These are phyloP conservation scores for Aleiodes leptofemur DNA, from an alignment of 2,888 invertebrate species.

Conservation along the genomic window DNA sequence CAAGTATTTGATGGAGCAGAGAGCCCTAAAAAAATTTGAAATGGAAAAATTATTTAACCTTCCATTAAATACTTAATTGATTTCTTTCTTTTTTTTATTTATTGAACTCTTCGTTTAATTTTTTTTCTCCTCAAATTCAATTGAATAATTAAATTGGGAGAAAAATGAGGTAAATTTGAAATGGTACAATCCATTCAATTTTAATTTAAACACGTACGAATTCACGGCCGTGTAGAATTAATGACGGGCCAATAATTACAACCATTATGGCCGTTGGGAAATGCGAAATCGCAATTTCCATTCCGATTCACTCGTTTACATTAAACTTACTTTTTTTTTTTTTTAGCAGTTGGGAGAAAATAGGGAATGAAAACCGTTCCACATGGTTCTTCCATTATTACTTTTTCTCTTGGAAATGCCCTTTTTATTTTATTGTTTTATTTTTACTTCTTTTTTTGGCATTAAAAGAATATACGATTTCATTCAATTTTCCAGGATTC, in stretches of 20 bases:
- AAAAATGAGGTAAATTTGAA: too few relatives aligned
- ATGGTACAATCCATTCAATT: too few relatives aligned
- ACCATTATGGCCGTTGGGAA: constrained; percentile 3
- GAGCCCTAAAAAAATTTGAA: background rate
- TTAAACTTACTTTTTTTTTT: background rate
- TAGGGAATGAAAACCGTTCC: too few relatives aligned
- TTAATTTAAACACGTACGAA: too few relatives aligned
- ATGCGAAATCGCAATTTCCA: constrained; percentile 11
- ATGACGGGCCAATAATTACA: background rate
- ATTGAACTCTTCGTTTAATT: too few relatives aligned
- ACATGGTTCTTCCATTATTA: background rate
- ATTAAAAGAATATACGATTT: constrained; percentile 1
- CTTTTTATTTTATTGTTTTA: background rate
- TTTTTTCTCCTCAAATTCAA: too few relatives aligned
- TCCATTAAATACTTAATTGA: too few relatives aligned
- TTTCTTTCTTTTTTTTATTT: too few relatives aligned
- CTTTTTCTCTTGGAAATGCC: background rate
- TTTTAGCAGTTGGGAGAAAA: background rate
- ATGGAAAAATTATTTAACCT: background rate
- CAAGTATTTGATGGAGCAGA: constrained; percentile 1
- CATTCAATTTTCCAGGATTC: background rate
- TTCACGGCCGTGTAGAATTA: too few relatives aligned
- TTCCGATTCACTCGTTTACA: constrained; percentile 12
- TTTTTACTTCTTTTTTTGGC: background rate
- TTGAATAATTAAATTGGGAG: too few relatives aligned